These are phyloP conservation scores for Anguilla japonica DNA, from an alignment of 2,113 vertebrate genomes.

Conservation along the genomic window DNA sequence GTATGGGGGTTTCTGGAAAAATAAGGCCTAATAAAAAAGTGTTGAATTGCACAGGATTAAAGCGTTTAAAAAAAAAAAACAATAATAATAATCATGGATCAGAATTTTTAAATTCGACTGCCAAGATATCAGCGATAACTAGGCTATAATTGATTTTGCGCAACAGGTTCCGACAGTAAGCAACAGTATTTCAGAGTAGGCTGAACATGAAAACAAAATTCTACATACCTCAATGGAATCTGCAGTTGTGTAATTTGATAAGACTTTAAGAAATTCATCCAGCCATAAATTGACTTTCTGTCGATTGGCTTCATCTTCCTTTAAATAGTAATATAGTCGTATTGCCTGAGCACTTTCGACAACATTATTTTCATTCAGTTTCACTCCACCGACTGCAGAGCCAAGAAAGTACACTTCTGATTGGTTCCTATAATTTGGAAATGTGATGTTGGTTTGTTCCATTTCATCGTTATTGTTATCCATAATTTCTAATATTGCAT, in stretches of 20 bases:
- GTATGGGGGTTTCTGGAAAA: too few species aligned
- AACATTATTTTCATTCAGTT: background rate
- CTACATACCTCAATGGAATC: slow-evolving; percentile 45
- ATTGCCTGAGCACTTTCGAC: background rate
- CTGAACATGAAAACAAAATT: too few species aligned
- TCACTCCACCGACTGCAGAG: background rate
- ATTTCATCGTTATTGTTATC: background rate
- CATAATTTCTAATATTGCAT: background rate
- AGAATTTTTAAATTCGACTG: too few species aligned
- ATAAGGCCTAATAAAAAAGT: too few species aligned
- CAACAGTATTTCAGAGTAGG: too few species aligned
- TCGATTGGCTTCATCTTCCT: background rate
- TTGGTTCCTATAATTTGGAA: background rate
- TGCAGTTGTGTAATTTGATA: background rate
- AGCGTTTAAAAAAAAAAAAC: too few species aligned
- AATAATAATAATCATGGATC: too few species aligned
- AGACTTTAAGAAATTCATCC: background rate
- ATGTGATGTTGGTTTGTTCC: background rate
- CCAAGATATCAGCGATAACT: too few species aligned
- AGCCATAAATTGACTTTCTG: background rate
- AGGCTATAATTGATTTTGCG: too few species aligned
- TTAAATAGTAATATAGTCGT: background rate
- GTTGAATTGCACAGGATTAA: too few species aligned
- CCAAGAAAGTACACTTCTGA: background rate
- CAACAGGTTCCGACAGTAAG: too few species aligned